Base-by-base conservation (phyloP, 2,888 invertebrate genomes). In the Brenthis ino region DNA sequence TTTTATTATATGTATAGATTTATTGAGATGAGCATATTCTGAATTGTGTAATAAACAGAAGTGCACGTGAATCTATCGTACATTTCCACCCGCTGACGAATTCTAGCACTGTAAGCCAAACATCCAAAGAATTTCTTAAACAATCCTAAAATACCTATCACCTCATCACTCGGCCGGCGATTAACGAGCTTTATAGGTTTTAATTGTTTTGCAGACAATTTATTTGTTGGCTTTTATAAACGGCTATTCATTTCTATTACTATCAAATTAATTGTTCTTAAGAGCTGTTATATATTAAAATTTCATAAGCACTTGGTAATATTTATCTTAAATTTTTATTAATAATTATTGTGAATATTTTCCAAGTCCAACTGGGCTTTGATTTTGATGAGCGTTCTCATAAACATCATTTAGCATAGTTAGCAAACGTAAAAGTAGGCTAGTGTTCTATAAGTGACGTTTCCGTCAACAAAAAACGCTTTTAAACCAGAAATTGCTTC, bases 391-490 rank as follows among this genome's bases (percentile, higher is more conserved):
- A 64, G 65, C 50, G 61, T 55, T 65, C 65, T 43, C 61, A 47
- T 57, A 56, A 68, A 58, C 64, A 66, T 55, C 28, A 61, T 66
- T 55, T 68, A 65, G 65, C 55, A 50, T 58, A 37, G 54, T 72
- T 60, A 43, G 63, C 50, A 56, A 65, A 68, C 65, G 65, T 65
- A 65, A 63, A 68, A 72, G 66, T 68, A 64, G 64, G 81, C 79
- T 82, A 72, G 76, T 72, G 74, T 71, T 76, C 72, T 73, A 68
- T 77, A 79, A 82, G 74, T 78, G 82, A 79, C 81, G 78, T 72
- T 71, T 74, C 76, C 77, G 79, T 82, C 82, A 85, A 81, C 83
- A 83, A 82, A 77, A 78, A 80, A 80, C 77, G 69, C 77, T 81
- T 83, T 83, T 78, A 55, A 28, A n/a, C 48, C 5, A 60, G n/a